Base-by-base conservation (phyloP, 1,140 invertebrate species). In the Drosophila arizonae region DNA sequence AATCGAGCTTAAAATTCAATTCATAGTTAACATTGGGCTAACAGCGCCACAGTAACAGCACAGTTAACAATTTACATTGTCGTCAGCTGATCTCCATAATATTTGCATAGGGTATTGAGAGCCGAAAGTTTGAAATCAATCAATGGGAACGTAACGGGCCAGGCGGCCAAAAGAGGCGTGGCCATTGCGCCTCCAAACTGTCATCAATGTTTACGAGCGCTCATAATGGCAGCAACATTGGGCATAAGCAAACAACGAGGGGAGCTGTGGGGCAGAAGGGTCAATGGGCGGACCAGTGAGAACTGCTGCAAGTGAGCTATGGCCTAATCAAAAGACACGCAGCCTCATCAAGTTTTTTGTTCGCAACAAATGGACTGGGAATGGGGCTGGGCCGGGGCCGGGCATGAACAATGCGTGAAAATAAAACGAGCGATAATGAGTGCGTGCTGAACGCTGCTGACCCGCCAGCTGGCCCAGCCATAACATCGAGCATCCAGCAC, bases 131-230 rank as follows among this genome's bases (percentile, higher is more conserved):
- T 58, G 62, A 63, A 85, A 85, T 85, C 81, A 86, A 85, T 85
- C 81, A 81, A 77, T 54, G 65, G 39, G 21, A 36, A 13, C n/a
- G 48, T n/a, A 43, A 17, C 4, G 21, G 28, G 6, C 13, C 17
- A 28, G n/a, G 13, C 52, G 33, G n/a, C 6, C 17, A 11, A 15
- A 15, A 36, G 10, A 10, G 75, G 72, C 60, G 60, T 61, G 56
- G 33, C 58, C 4, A 36, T 61, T 51, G 36, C 64, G 63, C 61
- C 36, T 39, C 11, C 36, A 36, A 78, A 73, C 81, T 89, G 86
- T 90, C 86, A 90, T 90, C 76, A 90, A 90, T 90, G 86, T 90
- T 90, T 90, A 90, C 81, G 86, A 85, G 72, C 66, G 50, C 45
- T 74, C 78, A 79, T 86, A 80, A 88, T 82, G 75, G 79, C 84